These are phyloP conservation scores for Coenonympha glycerion DNA, from an alignment of 2,888 invertebrate species.

Conservation along the genomic window DNA sequence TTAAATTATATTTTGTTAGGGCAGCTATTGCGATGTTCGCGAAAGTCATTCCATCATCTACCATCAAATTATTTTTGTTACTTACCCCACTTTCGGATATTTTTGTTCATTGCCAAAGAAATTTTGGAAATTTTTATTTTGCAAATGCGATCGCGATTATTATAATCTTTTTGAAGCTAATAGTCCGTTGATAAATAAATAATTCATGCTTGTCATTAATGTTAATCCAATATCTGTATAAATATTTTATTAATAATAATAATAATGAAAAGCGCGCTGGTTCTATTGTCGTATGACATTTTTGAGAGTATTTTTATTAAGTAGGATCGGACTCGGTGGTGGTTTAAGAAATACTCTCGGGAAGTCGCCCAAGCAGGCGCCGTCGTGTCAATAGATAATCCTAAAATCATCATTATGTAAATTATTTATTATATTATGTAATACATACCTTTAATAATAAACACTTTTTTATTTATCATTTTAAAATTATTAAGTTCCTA, in stretches of 20 bases:
- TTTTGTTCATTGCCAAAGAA: slow-evolving; percentile 69
- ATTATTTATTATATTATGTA: slow-evolving; percentile 72
- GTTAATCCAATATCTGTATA: slow-evolving; percentile 47
- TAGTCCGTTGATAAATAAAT: slow-evolving; percentile 40
- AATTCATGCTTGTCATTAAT: slow-evolving; percentile 56
- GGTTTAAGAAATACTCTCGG: slow-evolving; percentile 62
- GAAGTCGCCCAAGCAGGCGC: slow-evolving; percentile 42
- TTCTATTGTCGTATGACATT: slow-evolving; percentile 48
- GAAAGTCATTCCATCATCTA: slow-evolving; percentile 61
- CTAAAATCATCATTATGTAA: slow-evolving; percentile 61
- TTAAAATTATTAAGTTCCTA: slow-evolving; percentile 74
- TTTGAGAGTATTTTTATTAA: slow-evolving; percentile 62
- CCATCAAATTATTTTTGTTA: slow-evolving; percentile 48
- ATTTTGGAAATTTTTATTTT: slow-evolving; percentile 48
- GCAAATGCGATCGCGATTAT: slow-evolving; percentile 48
- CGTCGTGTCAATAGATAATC: slow-evolving; percentile 45
- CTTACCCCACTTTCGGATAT: slow-evolving; percentile 50
- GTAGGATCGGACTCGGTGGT: slow-evolving; percentile 33
- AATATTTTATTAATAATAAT: slow-evolving; percentile 63
- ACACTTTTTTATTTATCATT: slow-evolving; percentile 60
- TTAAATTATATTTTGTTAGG: slow-evolving; percentile 51
- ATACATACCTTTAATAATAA: slow-evolving; percentile 45
- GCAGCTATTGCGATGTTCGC: slow-evolving; percentile 67
- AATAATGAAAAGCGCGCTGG: slow-evolving; percentile 52
- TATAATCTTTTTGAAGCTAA: slow-evolving; percentile 29